These are phyloP conservation scores for Heliconius erato DNA, from an alignment of 2,888 invertebrate species.

Conservation along the genomic window DNA sequence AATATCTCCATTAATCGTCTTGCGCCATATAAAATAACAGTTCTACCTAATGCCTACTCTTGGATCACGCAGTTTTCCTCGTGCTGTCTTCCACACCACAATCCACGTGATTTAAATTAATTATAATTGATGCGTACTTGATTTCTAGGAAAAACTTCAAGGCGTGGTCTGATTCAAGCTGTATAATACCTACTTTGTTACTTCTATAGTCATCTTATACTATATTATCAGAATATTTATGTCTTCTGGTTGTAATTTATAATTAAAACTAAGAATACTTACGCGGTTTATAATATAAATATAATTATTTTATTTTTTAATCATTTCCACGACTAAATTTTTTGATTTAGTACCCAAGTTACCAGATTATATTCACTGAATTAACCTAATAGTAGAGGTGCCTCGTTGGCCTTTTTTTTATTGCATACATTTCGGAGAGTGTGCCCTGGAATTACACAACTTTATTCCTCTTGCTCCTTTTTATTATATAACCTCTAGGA, in stretches of 20 bases:
- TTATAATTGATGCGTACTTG: slow-evolving; percentile 33
- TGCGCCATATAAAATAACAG: neutral
- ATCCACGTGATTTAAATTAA: slow-evolving; percentile 39
- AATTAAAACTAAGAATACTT: neutral
- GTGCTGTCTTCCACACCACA: slow-evolving; percentile 28
- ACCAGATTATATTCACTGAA: too few relatives aligned
- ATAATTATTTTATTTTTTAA: too few relatives aligned
- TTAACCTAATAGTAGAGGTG: too few relatives aligned
- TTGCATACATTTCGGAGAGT: too few relatives aligned
- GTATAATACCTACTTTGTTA: slow-evolving; percentile 8
- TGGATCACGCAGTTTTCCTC: slow-evolving; percentile 34
- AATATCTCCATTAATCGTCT: slow-evolving; percentile 2
- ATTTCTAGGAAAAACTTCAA: slow-evolving; percentile 34
- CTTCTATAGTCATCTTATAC: slow-evolving; percentile 1
- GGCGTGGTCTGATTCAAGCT: slow-evolving; percentile 28
- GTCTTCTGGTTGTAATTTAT: too few relatives aligned
- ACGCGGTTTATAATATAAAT: too few relatives aligned
- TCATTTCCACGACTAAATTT: too few relatives aligned
- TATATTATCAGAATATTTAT: neutral
- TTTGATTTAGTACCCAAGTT: too few relatives aligned
- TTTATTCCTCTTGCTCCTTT: too few relatives aligned
- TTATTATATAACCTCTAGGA: too few relatives aligned
- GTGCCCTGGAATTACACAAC: too few relatives aligned
- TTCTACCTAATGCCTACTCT: neutral
- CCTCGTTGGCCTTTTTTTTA: too few relatives aligned